Evolutionary conservation across 2,888 invertebrate genomes (phyloP).

Genomic region (Acleris laterana): DNA sequence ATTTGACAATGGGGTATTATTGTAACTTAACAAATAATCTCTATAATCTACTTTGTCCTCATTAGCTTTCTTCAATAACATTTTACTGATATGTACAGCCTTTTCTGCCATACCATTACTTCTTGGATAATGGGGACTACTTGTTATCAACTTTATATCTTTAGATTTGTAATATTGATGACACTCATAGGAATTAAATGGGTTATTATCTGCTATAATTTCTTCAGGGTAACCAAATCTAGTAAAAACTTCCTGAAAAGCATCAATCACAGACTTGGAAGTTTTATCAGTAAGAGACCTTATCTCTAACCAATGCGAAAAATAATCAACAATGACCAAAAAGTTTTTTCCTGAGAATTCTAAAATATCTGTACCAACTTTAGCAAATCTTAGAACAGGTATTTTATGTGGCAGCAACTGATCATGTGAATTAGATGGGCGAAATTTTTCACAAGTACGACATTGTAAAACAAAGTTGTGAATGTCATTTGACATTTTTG

Average conservation of each 20-base stretch:
- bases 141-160: slow-evolving; percentile 23
- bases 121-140: slow-evolving; percentile 35
- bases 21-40: slow-evolving; percentile 33
- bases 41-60: slow-evolving; percentile 37
- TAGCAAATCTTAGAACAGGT: slow-evolving; percentile 20
- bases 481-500: slow-evolving; percentile 6
- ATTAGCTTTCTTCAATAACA: slow-evolving; percentile 27
- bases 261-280: slow-evolving; percentile 6
- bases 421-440: slow-evolving; percentile 13
- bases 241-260: slow-evolving; percentile 21
- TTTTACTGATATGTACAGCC: slow-evolving; percentile 34
- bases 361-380: slow-evolving; percentile 37
- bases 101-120: slow-evolving; percentile 38
- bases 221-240: slow-evolving; percentile 34
- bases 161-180: slow-evolving; percentile 26
- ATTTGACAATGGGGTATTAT: slow-evolving; percentile 31
- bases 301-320: slow-evolving; percentile 38
- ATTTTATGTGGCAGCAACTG: slow-evolving; percentile 10
- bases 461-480: slow-evolving; percentile 4
- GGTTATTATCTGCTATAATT: slow-evolving; percentile 15
- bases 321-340: slow-evolving; percentile 34
- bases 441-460: slow-evolving; percentile 23
- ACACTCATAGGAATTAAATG: slow-evolving; percentile 23
- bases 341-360: slow-evolving; percentile 31
- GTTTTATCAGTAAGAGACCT: slow-evolving; percentile 29